Percentiles rank a stretch among this genome's conserved stretches.
phyloP scores from a whole-genome alignment of 2,888 invertebrate genomes.

The Nesidiocoris tenuis region DNA sequence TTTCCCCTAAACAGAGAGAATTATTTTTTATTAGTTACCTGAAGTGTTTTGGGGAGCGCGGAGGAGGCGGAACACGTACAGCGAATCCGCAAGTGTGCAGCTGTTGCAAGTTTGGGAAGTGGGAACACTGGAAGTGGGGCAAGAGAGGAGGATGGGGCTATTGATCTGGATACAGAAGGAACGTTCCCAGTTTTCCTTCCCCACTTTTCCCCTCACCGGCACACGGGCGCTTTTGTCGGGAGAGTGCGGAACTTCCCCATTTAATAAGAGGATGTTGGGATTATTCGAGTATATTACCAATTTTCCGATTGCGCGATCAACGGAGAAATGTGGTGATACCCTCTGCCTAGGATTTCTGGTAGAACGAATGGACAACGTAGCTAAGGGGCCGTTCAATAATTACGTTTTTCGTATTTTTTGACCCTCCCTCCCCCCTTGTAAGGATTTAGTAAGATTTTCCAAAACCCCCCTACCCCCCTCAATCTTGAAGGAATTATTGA shows the following conservation, averaged over 20 bases:
- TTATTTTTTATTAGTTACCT: conserved; percentile 22
- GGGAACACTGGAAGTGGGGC: neutral
- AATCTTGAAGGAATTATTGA: too few relatives aligned
- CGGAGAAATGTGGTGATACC: neutral
- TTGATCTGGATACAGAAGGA: conserved; percentile 14
- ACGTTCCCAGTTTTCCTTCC: neutral
- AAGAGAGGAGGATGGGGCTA: conserved; percentile 3
- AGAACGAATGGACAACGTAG: too few relatives aligned
- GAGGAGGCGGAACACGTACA: neutral
- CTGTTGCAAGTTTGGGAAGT: conserved; percentile 12
- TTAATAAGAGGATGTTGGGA: conserved; percentile 4
- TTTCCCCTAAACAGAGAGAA: neutral
- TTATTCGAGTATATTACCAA: neutral
- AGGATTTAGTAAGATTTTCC: too few relatives aligned
- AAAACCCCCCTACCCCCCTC: too few relatives aligned
- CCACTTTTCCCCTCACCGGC: too few relatives aligned
- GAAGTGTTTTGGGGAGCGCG: neutral
- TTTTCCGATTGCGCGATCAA: neutral
- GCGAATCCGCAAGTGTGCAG: conserved; percentile 24
- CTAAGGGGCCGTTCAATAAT: too few relatives aligned
- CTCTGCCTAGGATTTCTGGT: too few relatives aligned
- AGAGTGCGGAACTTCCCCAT: neutral
- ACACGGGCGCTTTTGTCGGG: neutral
- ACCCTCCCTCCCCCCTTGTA: too few relatives aligned
- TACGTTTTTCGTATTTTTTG: too few relatives aligned